Evolutionary conservation across 2,888 invertebrate genomes (phyloP).

Genomic region (Melipona bicolor): DNA sequence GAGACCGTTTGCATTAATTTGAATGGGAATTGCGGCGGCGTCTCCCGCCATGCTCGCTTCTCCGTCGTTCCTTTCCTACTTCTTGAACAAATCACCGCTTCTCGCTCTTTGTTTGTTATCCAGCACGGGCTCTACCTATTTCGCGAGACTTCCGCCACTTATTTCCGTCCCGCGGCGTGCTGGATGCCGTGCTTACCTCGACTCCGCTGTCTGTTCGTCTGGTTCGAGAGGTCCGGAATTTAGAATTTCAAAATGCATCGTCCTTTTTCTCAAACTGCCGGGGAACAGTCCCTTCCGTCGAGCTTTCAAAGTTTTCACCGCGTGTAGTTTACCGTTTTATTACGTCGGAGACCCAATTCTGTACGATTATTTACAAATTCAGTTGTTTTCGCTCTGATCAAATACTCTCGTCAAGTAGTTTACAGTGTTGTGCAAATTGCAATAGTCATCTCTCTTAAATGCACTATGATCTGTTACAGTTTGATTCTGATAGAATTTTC

Average conservation of each 20-base stretch:
- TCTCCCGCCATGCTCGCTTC: constrained; percentile 59
- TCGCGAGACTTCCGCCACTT: constrained; percentile 44
- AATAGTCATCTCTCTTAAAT: too few species aligned
- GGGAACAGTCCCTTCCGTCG: too few species aligned
- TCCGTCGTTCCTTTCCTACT: constrained; percentile 40
- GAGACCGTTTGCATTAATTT: constrained; percentile 79
- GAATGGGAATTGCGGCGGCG: constrained; percentile 77
- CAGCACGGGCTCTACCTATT: constrained; percentile 59
- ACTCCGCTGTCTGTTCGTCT: neutral
- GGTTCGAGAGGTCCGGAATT: neutral
- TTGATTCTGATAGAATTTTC: too few species aligned
- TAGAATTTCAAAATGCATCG: constrained; percentile 3
- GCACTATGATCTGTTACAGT: too few species aligned
- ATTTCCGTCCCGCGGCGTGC: constrained; percentile 48
- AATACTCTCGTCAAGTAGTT: too few species aligned
- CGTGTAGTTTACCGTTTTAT: neutral
- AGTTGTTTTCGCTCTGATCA: neutral
- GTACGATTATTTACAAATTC: neutral
- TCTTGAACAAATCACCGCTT: constrained; percentile 69
- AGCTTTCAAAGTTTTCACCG: neutral
- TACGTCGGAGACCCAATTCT: neutral
- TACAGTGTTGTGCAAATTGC: too few species aligned
- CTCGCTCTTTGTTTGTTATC: constrained; percentile 70
- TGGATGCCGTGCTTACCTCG: constrained; percentile 20
- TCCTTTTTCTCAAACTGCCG: neutral